phyloP scores from a whole-genome alignment of 2,797 vertebrate species.

The Moxostoma hubbsi region DNA sequence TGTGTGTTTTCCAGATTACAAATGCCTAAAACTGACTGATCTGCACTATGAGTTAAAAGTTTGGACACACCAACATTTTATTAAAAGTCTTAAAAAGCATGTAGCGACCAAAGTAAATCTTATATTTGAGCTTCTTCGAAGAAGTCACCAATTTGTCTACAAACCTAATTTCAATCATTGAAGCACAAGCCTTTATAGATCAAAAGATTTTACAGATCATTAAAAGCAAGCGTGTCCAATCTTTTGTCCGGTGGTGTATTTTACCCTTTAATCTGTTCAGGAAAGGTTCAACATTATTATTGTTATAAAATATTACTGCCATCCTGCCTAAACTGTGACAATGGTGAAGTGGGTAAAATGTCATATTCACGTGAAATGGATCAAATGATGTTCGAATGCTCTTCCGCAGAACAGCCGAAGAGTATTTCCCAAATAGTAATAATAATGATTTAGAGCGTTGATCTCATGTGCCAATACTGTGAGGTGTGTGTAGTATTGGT shows the following conservation, averaged over 20 bases:
- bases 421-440: no score
- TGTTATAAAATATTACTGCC: background rate
- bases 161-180: no score
- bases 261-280: background rate
- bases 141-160: no score
- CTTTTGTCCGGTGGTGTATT: background rate
- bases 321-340: constrained; percentile 20
- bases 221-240: background rate
- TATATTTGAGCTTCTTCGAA: no score
- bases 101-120: no score
- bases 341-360: background rate
- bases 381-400: background rate
- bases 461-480: constrained; percentile 47
- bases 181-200: no score
- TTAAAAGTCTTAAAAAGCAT: no score
- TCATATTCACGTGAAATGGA: background rate
- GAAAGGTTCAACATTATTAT: background rate
- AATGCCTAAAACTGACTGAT: no score
- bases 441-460: constrained; percentile 7
- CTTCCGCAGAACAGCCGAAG: background rate
- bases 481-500: constrained; percentile 25
- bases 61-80: no score
- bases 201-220: no score
- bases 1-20: no score
- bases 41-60: no score